Conservation (phyloP, 2,113 vertebrate species). For the Galbula dea region DNA sequence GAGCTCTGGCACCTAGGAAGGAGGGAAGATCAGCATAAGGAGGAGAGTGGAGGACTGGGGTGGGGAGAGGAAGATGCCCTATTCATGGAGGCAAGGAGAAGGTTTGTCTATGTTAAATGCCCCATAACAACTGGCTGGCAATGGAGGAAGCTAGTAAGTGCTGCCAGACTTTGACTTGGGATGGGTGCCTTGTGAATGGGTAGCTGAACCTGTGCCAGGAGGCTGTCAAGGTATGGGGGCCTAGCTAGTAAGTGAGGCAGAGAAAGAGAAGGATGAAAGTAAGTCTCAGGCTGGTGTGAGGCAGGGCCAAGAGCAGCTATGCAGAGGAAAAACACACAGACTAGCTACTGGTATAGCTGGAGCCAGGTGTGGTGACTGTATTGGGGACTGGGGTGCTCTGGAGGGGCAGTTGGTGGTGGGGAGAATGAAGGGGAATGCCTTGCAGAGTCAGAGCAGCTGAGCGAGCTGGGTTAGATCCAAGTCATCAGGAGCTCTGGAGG, state of each 20-base stretch:
- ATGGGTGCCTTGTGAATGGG: background rate
- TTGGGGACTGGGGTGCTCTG: background rate
- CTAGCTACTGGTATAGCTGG: background rate
- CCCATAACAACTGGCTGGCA: background rate
- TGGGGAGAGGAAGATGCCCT: background rate
- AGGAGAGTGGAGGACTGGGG: rapidly evolving
- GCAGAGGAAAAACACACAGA: background rate
- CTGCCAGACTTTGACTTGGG: background rate
- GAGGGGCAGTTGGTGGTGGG: background rate
- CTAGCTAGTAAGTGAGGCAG: background rate
- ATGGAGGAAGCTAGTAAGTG: background rate
- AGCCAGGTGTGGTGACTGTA: background rate
- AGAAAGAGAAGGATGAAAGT: background rate
- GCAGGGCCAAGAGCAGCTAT: background rate
- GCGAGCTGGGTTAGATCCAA: background rate
- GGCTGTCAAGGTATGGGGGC: background rate
- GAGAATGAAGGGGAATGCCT: background rate
- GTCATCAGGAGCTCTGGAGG: background rate
- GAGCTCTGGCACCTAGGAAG: background rate
- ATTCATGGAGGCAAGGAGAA: background rate
- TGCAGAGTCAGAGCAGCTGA: background rate
- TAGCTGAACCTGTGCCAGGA: background rate
- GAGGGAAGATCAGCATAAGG: background rate
- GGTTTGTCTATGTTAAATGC: background rate
- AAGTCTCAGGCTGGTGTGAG: background rate